Evolutionary conservation across 2,888 invertebrate genomes (phyloP).

Genomic region (Camptogramma bilineatum): DNA sequence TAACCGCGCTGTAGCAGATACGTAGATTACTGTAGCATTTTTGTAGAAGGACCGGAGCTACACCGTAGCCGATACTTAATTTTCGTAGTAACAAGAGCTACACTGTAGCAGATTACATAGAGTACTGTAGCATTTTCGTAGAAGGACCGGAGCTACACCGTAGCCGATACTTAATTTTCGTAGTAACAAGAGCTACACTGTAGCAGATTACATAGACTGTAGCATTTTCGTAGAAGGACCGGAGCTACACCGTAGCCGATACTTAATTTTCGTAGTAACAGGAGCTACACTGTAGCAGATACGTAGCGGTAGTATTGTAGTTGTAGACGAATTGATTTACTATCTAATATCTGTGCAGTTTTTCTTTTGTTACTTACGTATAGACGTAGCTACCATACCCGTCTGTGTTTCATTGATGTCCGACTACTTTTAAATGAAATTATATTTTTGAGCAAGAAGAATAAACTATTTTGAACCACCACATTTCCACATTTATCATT

Average conservation of each 20-base stretch:
- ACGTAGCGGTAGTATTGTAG: background rate
- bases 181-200: background rate
- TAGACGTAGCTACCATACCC: too few species aligned
- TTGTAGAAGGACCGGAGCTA: background rate
- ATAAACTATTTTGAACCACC: too few species aligned
- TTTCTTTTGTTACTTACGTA: too few species aligned
- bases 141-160: background rate
- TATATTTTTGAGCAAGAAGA: too few species aligned
- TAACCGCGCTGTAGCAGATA: background rate
- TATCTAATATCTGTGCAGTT: too few species aligned
- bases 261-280: background rate
- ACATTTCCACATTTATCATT: too few species aligned
- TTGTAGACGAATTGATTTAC: too few species aligned
- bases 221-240: background rate
- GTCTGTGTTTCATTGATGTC: too few species aligned
- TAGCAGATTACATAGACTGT: background rate
- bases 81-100: background rate
- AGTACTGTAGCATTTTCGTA: background rate
- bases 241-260: background rate
- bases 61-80: background rate
- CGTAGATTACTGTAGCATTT: conserved; percentile 1
- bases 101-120: background rate
- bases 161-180: background rate
- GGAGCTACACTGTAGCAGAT: background rate
- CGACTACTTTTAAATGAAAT: too few species aligned